Conservation (phyloP, 2,113 vertebrate species). For the Sander vitreus region DNA sequence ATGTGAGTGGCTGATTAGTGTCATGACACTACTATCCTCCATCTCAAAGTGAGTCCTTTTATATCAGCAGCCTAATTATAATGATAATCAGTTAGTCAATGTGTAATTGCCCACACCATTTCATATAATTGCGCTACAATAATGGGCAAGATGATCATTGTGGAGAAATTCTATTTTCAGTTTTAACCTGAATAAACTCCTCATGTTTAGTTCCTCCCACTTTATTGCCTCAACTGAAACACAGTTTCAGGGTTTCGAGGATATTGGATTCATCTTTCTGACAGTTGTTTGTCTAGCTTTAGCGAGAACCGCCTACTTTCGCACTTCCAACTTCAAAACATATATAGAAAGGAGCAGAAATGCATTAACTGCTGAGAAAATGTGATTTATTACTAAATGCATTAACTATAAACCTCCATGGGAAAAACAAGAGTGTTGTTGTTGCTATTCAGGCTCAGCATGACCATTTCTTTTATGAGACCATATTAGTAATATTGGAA, state of each 20-base stretch:
- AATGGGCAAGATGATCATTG: not conserved
- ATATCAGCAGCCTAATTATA: not conserved
- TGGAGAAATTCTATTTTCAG: not conserved
- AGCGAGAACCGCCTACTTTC: constrained; percentile 6
- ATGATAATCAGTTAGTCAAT: not conserved
- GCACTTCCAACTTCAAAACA: constrained; percentile 36
- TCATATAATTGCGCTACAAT: not conserved
- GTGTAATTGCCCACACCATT: not conserved
- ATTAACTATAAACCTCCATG: constrained; percentile 24
- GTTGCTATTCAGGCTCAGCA: not conserved
- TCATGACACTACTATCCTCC: not conserved
- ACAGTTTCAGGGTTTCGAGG: not conserved
- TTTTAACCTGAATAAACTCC: not conserved
- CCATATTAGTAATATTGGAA: constrained; percentile 38
- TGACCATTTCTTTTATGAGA: constrained; percentile 16
- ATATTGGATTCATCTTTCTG: constrained; percentile 11
- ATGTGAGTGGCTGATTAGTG: constrained; percentile 2
- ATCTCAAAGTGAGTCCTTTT: not conserved
- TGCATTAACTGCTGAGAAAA: constrained; percentile 52
- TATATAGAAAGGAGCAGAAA: constrained; percentile 27
- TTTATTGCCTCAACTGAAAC: constrained; percentile 6
- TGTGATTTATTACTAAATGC: constrained; percentile 46
- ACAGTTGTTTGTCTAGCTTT: constrained; percentile 31
- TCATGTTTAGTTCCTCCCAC: not conserved
- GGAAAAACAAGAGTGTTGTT: constrained; percentile 16